A percentile compares a stretch with the other conserved stretches of the same genome.
phyloP scores from a whole-genome alignment of 1,140 invertebrate genomes.

The Lordiphosa mommai region DNA sequence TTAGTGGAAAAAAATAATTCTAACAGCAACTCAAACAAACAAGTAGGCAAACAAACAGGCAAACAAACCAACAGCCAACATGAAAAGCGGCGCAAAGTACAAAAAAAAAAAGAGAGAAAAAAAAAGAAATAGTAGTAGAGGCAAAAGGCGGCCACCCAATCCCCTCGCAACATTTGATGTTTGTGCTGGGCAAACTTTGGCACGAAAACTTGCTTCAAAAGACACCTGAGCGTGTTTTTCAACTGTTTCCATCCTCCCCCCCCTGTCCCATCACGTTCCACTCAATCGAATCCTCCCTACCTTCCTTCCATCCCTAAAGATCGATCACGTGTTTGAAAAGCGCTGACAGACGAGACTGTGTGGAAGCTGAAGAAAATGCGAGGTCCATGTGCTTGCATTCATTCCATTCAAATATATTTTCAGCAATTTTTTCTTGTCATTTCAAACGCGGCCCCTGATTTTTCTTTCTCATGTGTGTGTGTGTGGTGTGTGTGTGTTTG shows the following conservation, averaged over 20 bases:
- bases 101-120: conserved; percentile 19
- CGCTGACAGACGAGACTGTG: conserved; percentile 32
- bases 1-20: conserved; percentile 74
- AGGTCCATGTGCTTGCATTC: conserved; percentile 58
- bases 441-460: conserved; percentile 31
- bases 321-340: conserved; percentile 65
- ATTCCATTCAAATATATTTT: conserved; percentile 74
- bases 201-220: conserved; percentile 68
- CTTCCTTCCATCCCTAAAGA: conserved; percentile 40
- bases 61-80: conserved; percentile 66
- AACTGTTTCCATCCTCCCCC: conserved; percentile 11
- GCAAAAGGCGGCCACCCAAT: conserved; percentile 9
- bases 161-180: conserved; percentile 63
- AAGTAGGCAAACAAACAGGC: conserved; percentile 55
- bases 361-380: background rate
- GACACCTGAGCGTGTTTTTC: conserved; percentile 59
- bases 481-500: conserved; percentile 18
- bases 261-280: background rate
- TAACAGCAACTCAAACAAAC: conserved; percentile 75
- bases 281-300: conserved; percentile 2
- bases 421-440: conserved; percentile 63
- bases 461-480: background rate
- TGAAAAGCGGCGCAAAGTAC: conserved; percentile 64
- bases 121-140: conserved; percentile 17
- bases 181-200: conserved; percentile 69